These are phyloP conservation scores for Alethe diademata DNA, from an alignment of 2,113 vertebrate genomes.

Conservation along the genomic window DNA sequence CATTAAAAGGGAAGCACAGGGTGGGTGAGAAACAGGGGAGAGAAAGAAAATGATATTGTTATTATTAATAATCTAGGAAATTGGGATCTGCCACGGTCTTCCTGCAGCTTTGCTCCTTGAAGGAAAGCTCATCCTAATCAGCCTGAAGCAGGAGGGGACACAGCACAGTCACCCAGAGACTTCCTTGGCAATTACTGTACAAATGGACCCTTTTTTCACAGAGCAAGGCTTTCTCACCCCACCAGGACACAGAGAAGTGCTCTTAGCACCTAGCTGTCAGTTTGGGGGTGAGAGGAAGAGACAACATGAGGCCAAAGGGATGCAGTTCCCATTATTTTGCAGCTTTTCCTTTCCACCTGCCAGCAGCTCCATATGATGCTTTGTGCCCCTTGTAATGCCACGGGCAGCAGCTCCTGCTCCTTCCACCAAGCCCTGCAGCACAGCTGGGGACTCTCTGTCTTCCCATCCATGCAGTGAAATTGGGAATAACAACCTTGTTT, in stretches of 20 bases:
- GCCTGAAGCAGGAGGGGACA: neutral
- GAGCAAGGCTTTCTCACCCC: neutral
- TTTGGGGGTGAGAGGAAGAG: neutral
- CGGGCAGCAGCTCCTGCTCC: neutral
- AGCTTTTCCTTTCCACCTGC: neutral
- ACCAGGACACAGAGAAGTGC: neutral
- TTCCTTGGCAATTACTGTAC: neutral
- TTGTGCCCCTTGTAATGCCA: neutral
- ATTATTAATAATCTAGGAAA: constrained; percentile 29
- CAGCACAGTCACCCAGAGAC: neutral
- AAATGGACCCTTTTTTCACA: neutral
- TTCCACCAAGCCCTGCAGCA: neutral
- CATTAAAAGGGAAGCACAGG: constrained; percentile 2
- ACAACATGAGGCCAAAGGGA: neutral
- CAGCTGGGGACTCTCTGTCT: neutral
- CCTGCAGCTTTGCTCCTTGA: neutral
- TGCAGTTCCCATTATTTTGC: neutral
- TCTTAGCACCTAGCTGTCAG: neutral
- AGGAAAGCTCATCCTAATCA: neutral
- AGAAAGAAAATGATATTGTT: constrained; percentile 22
- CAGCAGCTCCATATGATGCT: neutral
- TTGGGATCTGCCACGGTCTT: neutral
- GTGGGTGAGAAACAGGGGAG: neutral
- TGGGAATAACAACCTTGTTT: neutral
- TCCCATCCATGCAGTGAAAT: neutral